Evolutionary conservation across 2,888 invertebrate genomes (phyloP), one percentile per base, ranked within the genome.

Genomic region (Xanthorhoe designata): DNA sequence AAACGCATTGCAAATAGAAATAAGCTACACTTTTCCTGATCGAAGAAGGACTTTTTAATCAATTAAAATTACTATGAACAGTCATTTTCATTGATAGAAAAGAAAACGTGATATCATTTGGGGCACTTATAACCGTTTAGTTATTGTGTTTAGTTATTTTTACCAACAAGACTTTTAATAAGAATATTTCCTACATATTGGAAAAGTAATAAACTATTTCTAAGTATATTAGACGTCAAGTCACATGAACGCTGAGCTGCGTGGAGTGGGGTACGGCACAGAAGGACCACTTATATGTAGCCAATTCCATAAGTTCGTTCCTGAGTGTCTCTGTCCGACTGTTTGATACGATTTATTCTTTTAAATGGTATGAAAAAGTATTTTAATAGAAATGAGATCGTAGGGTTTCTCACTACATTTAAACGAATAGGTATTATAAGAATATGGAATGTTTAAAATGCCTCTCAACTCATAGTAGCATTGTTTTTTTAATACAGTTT

Each of bases 151-250:
- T 2, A 38, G 13, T 3, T 13, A 42, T 38, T 35, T 35, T 35
- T 38, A 38, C 2, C 35, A 9, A 24, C 24, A 1, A 24, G 24
- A 24, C 1, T 0, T 9, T 13, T 13, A 13, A 2, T 42, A 10
- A 38, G 38, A 42, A 42, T 13, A 24, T n/a, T 56, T 29, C 47
- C 29, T 56, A 47, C 9, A 60, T 52, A 42, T 58, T 52, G 45
- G 32, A 61, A 61, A 60, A 61, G 29, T 61, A 29, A 61, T 61
- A 53, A 60, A 29, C 60, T 9, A 45, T 52, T 60, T 45, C 17
- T 13, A 60, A 60, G 60, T n/a, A 17, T 51, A 45, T 52, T 60
- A 15, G 24, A 59, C 19, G 38, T 52, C 29, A 45, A 42, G 8
- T 35, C 45, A 54, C 18, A 17, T 47, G 45, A 61, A 24, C 17